Evolutionary conservation across 2,797 vertebrate species (phyloP).

Genomic region (Peromyscus melanophrys): DNA sequence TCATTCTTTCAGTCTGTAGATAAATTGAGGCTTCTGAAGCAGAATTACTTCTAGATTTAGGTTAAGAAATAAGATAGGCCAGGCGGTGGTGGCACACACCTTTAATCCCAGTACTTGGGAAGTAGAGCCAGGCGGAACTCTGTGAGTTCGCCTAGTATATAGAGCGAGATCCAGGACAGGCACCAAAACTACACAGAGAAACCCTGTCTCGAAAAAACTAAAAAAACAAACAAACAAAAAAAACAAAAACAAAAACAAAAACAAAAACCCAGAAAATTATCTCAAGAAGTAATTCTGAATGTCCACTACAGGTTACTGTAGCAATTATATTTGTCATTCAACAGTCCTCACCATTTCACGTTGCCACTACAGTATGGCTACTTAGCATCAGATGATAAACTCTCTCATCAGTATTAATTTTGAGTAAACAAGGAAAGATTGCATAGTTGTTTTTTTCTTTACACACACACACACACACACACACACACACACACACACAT

Average conservation of each 20-base stretch:
- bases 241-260: too few relatives aligned
- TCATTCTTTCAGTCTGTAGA: neutral
- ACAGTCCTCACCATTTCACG: neutral
- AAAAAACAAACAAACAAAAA: too few relatives aligned
- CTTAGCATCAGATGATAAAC: neutral
- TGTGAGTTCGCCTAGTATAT: too few relatives aligned
- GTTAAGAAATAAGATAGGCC: neutral
- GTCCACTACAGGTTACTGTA: neutral
- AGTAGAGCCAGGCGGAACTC: too few relatives aligned
- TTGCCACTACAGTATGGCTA: neutral
- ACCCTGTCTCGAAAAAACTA: too few relatives aligned
- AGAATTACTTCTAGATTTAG: neutral
- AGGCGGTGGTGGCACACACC: too few relatives aligned
- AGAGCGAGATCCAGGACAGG: too few relatives aligned
- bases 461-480: neutral
- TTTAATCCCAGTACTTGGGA: too few relatives aligned
- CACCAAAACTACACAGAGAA: too few relatives aligned
- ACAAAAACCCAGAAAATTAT: neutral
- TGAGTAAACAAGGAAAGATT: neutral
- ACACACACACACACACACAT: neutral
- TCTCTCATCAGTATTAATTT: neutral
- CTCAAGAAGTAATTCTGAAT: neutral
- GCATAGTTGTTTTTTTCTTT: neutral
- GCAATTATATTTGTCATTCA: neutral
- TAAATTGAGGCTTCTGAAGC: neutral